Evolutionary conservation across 2,888 invertebrate genomes (phyloP).

Genomic region (Argyresthia albistria): DNA sequence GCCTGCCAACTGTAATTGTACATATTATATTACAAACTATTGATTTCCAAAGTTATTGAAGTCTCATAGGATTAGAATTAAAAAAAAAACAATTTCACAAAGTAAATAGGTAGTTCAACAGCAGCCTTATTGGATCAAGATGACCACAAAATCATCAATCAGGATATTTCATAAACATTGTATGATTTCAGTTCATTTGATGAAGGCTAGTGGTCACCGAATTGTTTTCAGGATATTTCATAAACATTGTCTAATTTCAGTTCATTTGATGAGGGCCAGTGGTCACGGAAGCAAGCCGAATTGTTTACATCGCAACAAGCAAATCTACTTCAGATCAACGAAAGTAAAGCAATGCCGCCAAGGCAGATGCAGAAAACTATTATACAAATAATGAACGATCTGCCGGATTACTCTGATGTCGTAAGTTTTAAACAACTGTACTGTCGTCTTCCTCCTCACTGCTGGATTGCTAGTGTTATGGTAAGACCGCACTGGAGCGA

Average conservation of each 20-base stretch:
- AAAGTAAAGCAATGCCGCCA: slow-evolving; percentile 83
- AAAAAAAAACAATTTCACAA: too few species aligned
- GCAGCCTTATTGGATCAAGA: too few species aligned
- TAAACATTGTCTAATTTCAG: slow-evolving; percentile 23
- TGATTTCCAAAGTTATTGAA: slow-evolving; percentile 42
- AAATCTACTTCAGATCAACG: slow-evolving; percentile 84
- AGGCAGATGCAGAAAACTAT: slow-evolving; percentile 83
- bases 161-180: background rate
- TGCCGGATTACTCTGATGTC: slow-evolving; percentile 86
- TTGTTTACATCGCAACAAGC: slow-evolving; percentile 91
- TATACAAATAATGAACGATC: slow-evolving; percentile 79
- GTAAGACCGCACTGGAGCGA: too few species aligned
- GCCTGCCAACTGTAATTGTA: too few species aligned
- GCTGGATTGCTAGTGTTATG: too few species aligned
- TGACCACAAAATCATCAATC: too few species aligned
- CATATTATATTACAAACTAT: background rate
- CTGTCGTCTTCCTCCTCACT: too few species aligned
- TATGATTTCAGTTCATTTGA: slow-evolving; percentile 50
- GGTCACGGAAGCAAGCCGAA: slow-evolving; percentile 92
- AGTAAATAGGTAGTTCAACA: slow-evolving; percentile 45
- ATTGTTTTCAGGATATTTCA: too few species aligned
- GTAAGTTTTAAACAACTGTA: slow-evolving; percentile 62
- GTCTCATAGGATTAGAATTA: too few species aligned
- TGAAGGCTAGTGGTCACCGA: slow-evolving; percentile 84
- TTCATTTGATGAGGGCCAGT: slow-evolving; percentile 74